A percentile compares a stretch with the other conserved stretches of the same genome.
These are phyloP conservation scores for Anhinga anhinga DNA, from an alignment of 2,113 vertebrate genomes.

Conservation along the genomic window DNA sequence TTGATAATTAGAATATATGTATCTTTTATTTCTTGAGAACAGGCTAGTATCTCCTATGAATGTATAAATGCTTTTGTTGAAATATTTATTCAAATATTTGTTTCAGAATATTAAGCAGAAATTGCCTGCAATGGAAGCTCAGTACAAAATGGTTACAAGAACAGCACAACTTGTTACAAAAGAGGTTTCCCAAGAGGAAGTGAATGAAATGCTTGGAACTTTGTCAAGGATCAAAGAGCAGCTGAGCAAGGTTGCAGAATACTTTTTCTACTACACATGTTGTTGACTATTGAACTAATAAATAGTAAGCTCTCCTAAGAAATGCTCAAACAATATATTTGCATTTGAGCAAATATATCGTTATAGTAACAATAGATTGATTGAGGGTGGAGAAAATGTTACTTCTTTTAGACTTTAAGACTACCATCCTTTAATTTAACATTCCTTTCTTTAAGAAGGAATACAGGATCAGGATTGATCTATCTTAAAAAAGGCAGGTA, in stretches of 20 bases:
- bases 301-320: not conserved
- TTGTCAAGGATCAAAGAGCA: conserved; percentile 85
- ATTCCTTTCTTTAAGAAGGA: not conserved
- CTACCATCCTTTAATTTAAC: not conserved
- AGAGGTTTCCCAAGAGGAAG: conserved; percentile 84
- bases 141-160: conserved; percentile 84
- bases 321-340: not conserved
- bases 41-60: not conserved
- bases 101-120: conserved; percentile 88
- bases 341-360: not conserved
- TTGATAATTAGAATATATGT: not conserved
- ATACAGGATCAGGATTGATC: not conserved
- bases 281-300: not conserved
- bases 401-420: not conserved
- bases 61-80: not conserved
- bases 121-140: conserved; percentile 85
- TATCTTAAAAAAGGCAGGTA: not conserved
- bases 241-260: conserved; percentile 81
- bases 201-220: conserved; percentile 79
- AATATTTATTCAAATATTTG: not conserved
- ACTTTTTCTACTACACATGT: not conserved
- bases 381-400: not conserved
- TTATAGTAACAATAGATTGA: not conserved
- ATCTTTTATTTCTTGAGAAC: not conserved
- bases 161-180: conserved; percentile 86